Evolutionary conservation across 1,140 invertebrate species (phyloP).

Genomic region (Drosophila triauraria): DNA sequence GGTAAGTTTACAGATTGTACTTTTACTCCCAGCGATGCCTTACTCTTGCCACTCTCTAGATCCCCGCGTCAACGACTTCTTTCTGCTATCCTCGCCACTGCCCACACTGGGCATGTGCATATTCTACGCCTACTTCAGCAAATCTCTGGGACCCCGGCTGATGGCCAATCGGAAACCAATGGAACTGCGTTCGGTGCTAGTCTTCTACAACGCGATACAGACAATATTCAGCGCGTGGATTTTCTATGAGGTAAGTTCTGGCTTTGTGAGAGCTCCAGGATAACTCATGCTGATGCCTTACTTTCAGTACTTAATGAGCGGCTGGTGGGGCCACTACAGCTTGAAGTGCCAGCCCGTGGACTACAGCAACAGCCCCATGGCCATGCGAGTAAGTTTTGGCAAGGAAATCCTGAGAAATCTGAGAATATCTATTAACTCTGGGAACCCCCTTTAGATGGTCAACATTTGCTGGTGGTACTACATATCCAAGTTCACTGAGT

Average conservation of each 20-base stretch:
- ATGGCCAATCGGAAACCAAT: conserved; percentile 97
- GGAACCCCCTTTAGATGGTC: conserved; percentile 90
- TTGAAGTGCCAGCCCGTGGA: conserved; percentile 97
- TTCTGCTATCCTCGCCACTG: conserved; percentile 96
- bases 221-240: conserved; percentile 96
- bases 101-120: conserved; percentile 94
- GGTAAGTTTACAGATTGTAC: conserved; percentile 87
- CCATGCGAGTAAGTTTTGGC: conserved; percentile 90
- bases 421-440: neutral
- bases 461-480: conserved; percentile 98
- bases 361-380: conserved; percentile 93
- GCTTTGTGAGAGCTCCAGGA: fast-evolving
- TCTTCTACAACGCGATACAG: conserved; percentile 95
- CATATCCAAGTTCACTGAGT: conserved; percentile 98
- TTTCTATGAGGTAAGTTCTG: conserved; percentile 92
- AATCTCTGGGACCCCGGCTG: conserved; percentile 92
- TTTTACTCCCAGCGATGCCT: neutral
- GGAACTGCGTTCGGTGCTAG: conserved; percentile 92
- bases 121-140: conserved; percentile 94
- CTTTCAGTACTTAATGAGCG: conserved; percentile 92
- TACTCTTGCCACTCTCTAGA: conserved; percentile 87
- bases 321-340: conserved; percentile 95
- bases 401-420: neutral
- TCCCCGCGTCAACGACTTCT: conserved; percentile 94
- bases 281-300: neutral